phyloP scores from a whole-genome alignment of 2,888 invertebrate species.

The Lasioglossum morio region DNA sequence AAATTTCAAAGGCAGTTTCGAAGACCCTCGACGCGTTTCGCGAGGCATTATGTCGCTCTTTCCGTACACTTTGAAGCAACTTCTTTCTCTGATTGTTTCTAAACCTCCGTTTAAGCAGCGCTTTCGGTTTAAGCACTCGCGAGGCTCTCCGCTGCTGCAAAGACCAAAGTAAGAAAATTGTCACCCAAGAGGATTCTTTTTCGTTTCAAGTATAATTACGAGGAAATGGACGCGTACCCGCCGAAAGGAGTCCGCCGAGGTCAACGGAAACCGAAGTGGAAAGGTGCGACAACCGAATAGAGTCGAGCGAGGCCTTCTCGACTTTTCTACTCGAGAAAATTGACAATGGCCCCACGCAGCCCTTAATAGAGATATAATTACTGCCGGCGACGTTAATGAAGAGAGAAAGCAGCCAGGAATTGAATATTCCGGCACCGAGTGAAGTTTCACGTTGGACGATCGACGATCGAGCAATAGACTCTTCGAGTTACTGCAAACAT shows the following conservation, averaged over 20 bases:
- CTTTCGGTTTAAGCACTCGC: neutral
- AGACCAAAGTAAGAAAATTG: constrained; percentile 19
- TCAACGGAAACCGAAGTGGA: neutral
- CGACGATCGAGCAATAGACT: constrained; percentile 19
- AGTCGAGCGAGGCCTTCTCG: neutral
- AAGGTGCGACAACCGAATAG: neutral
- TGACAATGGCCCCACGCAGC: neutral
- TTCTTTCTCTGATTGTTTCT: neutral
- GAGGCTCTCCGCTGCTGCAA: neutral
- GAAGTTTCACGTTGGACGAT: constrained; percentile 13
- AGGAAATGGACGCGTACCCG: constrained; percentile 1
- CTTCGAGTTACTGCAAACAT: constrained; percentile 33
- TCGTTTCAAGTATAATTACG: constrained; percentile 19
- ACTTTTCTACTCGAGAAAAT: constrained; percentile 9
- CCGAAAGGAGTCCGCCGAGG: neutral
- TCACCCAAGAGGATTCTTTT: constrained; percentile 14
- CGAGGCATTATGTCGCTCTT: neutral
- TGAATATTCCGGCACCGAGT: constrained; percentile 1
- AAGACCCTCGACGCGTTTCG: neutral
- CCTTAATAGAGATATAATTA: constrained; percentile 33
- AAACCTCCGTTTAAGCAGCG: neutral
- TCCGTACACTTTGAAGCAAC: neutral
- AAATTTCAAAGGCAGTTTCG: neutral
- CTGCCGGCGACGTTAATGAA: neutral
- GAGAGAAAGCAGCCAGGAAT: neutral